These are phyloP conservation scores for Aphelocoma californica DNA, from an alignment of 2,797 vertebrate genomes.

Conservation along the genomic window DNA sequence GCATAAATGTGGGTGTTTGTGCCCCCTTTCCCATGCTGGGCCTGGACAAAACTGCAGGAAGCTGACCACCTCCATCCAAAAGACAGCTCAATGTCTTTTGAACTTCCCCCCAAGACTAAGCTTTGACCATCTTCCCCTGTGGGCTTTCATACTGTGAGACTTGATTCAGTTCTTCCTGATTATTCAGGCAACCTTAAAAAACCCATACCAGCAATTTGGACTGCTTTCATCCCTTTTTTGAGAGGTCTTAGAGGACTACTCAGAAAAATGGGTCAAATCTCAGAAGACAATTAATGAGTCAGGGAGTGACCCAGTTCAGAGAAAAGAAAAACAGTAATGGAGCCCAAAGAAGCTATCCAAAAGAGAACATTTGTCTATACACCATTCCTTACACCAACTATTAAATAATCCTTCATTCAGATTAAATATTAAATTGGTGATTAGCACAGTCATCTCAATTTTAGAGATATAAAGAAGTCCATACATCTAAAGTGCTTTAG, in stretches of 20 bases:
- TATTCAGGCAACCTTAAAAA: background rate
- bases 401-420: background rate
- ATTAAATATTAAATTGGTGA: background rate
- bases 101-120: too few relatives aligned
- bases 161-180: background rate
- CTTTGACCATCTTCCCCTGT: background rate
- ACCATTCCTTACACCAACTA: background rate
- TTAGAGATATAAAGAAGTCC: background rate
- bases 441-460: background rate
- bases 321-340: background rate
- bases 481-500: background rate
- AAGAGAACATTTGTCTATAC: background rate
- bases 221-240: background rate
- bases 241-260: background rate
- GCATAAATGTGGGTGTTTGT: background rate
- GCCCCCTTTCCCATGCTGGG: background rate
- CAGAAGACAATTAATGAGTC: background rate
- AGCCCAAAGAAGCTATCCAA: background rate
- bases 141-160: rapidly evolving
- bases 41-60: background rate
- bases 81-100: rapidly evolving
- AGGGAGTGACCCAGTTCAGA: background rate
- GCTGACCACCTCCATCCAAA: background rate
- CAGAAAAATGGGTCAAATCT: background rate
- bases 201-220: background rate